Evolutionary conservation across 2,888 invertebrate species (phyloP), one percentile per base, ranked within the genome.

Genomic region (Suillia variegata): DNA sequence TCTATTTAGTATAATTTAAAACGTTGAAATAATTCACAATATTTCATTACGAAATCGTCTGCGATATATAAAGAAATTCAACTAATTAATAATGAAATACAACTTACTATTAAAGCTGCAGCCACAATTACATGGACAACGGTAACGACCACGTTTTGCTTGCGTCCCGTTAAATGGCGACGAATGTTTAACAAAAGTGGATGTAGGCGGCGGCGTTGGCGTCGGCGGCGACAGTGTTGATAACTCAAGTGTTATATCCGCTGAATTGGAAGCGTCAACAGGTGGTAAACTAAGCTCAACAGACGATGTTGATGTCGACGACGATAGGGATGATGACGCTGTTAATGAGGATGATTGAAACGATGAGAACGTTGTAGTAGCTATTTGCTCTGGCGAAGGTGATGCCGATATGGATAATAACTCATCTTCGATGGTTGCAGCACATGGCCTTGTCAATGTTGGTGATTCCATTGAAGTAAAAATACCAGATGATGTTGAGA

Each of bases 101-200:
- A 24, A 62, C 66, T 65, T 47, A 68, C 68, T 64, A 49, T 49
- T 55, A 33, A 65, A 67, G n/a, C 47, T 54, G 42, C 54, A 62
- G 38, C 65, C 65, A 50, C 67, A 67, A 51, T 47, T 47, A 50
- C 56, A 57, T 6, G 67, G 67, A 51, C 68, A 67, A 4, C 59
- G 54, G 48, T 55, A 67, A 33, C 24, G 51, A 51, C 48, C n/a
- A 15, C 24, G 38, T 33, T 54, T 24, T 45, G 34, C n/a, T n/a
- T 52, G 31, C 5, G 45, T 18, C 45, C 17, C 17, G 5, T 17
- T 45, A 3, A 20, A 5, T 45, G 45, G 45, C 45, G 5, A 20
- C 45, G 45, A 45, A 18, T 18, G 45, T 20, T 34, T 20, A 34
- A 13, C 20, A 17, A 13, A 52, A 18, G 33, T 12, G 10, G 20